Evolutionary conservation across 2,797 vertebrate species (phyloP).

Genomic region (Scomberomorus guttatus): DNA sequence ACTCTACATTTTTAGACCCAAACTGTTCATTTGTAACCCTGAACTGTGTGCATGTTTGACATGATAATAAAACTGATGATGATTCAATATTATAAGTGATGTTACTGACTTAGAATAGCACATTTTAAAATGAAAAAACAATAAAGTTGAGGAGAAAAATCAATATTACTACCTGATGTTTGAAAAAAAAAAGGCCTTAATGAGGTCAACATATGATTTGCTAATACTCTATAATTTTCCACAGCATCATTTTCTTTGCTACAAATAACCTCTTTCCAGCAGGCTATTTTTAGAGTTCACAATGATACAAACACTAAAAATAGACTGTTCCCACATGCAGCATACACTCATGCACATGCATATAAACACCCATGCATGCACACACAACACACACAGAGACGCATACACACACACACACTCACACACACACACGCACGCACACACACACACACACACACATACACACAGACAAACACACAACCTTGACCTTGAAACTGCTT

Average conservation of each 20-base stretch:
- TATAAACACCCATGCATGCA: neutral
- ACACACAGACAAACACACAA: conserved; percentile 33
- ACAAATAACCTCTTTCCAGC: conserved; percentile 14
- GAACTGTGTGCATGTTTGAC: neutral
- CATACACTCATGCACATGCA: conserved; percentile 15
- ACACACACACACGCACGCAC: conserved; percentile 33
- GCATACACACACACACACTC: conserved; percentile 19
- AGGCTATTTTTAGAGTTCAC: conserved; percentile 10
- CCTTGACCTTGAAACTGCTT: conserved; percentile 56
- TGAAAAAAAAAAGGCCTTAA: neutral
- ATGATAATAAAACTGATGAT: neutral
- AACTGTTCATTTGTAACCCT: neutral
- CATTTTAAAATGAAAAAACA: neutral
- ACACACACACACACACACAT: conserved; percentile 19
- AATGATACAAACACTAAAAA: conserved; percentile 46
- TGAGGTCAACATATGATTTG: neutral
- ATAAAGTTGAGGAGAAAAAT: neutral
- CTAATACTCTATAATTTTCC: neutral
- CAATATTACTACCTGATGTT: neutral
- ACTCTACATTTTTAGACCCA: too few species aligned
- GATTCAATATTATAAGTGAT: neutral
- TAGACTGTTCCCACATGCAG: conserved; percentile 35
- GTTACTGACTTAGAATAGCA: neutral
- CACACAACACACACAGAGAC: conserved; percentile 23
- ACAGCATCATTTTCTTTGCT: conserved; percentile 5